Conservation (phyloP, 2,888 invertebrate genomes). For the Drosophila melanosoma region DNA sequence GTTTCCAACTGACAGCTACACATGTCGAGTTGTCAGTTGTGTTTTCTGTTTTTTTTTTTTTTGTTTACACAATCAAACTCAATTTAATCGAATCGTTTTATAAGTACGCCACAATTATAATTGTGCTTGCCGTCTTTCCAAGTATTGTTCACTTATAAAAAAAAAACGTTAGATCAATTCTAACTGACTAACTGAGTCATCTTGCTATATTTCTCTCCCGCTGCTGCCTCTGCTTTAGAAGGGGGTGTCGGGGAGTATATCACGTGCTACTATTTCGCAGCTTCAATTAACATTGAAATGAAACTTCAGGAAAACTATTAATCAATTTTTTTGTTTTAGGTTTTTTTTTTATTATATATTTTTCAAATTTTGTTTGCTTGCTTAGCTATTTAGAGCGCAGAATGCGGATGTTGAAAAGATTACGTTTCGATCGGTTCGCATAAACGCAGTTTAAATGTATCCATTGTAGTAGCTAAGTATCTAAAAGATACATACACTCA, state of each 20-base stretch:
- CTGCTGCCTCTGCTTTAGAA: background rate
- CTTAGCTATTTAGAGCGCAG: constrained; percentile 48
- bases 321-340: constrained; percentile 30
- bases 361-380: constrained; percentile 10
- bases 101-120: constrained; percentile 40
- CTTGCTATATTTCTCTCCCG: background rate
- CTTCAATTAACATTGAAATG: constrained; percentile 58
- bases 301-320: constrained; percentile 52
- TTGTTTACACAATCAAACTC: constrained; percentile 30
- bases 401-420: constrained; percentile 54
- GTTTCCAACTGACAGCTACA: constrained; percentile 49
- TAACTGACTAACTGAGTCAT: constrained; percentile 48
- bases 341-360: constrained; percentile 10
- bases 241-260: constrained; percentile 10
- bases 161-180: constrained; percentile 30
- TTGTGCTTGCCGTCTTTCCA: constrained; percentile 24
- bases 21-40: constrained; percentile 41
- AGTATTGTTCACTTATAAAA: constrained; percentile 18
- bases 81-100: constrained; percentile 40
- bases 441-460: constrained; percentile 7
- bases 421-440: constrained; percentile 15
- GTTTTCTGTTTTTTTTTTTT: constrained; percentile 1
- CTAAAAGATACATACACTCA: background rate
- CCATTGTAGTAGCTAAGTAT: constrained; percentile 7
- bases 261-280: constrained; percentile 30